Evolutionary conservation across 2,888 invertebrate genomes (phyloP).

Genomic region (Lasioglossum malachurum): DNA sequence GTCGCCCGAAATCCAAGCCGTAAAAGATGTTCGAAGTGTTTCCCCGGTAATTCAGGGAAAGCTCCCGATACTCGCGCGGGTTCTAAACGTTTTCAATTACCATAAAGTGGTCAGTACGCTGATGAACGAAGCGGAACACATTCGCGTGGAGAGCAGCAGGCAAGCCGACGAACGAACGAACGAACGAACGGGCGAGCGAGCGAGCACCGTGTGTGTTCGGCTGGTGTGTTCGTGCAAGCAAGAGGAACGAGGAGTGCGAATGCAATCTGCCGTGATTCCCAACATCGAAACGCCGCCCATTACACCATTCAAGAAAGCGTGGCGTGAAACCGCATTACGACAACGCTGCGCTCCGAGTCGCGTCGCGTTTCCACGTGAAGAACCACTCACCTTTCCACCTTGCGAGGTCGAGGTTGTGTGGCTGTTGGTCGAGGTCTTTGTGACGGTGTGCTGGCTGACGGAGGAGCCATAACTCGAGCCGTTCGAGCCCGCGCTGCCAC

Average conservation of each 20-base stretch:
- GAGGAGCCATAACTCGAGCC: conserved; percentile 77
- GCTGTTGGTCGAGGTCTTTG: conserved; percentile 72
- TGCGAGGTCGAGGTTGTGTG: conserved; percentile 76
- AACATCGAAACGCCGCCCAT: conserved; percentile 25
- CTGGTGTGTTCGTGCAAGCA: background rate
- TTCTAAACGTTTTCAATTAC: background rate
- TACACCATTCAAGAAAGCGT: conserved; percentile 47
- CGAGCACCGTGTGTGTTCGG: background rate
- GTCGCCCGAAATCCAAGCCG: background rate
- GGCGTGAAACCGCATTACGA: conserved; percentile 41
- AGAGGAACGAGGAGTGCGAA: background rate
- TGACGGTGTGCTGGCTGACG: conserved; percentile 72
- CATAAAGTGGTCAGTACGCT: conserved; percentile 12
- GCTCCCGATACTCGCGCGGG: background rate
- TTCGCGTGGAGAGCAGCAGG: background rate
- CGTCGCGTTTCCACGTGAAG: conserved; percentile 33
- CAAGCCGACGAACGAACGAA: background rate
- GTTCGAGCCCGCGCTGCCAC: conserved; percentile 86
- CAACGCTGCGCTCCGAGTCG: conserved; percentile 12
- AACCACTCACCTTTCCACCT: conserved; percentile 78
- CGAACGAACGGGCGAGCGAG: background rate
- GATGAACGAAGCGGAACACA: background rate
- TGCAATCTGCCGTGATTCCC: background rate
- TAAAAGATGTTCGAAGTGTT: background rate
- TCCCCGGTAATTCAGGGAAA: background rate